These are phyloP conservation scores for Coelopa pilipes DNA, from an alignment of 2,888 invertebrate genomes.

Conservation along the genomic window DNA sequence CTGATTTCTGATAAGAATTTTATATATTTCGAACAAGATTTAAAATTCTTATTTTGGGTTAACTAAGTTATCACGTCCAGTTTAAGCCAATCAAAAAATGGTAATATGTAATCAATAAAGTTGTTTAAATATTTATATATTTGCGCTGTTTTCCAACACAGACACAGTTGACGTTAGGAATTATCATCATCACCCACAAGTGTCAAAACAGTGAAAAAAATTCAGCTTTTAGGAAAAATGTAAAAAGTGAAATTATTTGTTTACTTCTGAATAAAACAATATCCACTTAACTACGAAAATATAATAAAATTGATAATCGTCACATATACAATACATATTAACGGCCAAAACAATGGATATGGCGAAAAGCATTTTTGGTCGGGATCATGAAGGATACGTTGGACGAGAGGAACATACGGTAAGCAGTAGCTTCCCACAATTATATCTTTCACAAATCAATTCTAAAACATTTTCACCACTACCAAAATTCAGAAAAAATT, in stretches of 20 bases:
- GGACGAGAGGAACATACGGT: conserved; percentile 85
- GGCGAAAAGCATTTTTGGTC: conserved; percentile 89
- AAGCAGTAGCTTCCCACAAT: conserved; percentile 60
- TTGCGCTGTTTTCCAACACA: not conserved
- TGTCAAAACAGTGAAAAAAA: conserved; percentile 35
- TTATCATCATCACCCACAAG: conserved; percentile 34
- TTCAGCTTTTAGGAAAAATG: conserved; percentile 7
- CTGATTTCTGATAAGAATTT: no score
- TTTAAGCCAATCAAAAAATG: not conserved
- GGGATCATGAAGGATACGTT: conserved; percentile 91
- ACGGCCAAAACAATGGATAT: conserved; percentile 73
- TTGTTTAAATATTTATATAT: not conserved
- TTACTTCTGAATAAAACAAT: conserved; percentile 12
- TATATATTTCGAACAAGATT: not conserved
- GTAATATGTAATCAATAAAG: not conserved
- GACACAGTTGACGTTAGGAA: not conserved
- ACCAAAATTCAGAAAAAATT: conserved; percentile 74
- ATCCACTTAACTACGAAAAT: not conserved
- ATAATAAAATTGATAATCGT: not conserved
- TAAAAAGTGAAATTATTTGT: conserved; percentile 21
- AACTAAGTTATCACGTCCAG: not conserved
- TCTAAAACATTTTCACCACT: conserved; percentile 40
- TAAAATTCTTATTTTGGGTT: not conserved
- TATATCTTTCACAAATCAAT: not conserved
- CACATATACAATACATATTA: not conserved